Base-by-base conservation (phyloP, 2,888 invertebrate species). In the Macrophya annulata region DNA sequence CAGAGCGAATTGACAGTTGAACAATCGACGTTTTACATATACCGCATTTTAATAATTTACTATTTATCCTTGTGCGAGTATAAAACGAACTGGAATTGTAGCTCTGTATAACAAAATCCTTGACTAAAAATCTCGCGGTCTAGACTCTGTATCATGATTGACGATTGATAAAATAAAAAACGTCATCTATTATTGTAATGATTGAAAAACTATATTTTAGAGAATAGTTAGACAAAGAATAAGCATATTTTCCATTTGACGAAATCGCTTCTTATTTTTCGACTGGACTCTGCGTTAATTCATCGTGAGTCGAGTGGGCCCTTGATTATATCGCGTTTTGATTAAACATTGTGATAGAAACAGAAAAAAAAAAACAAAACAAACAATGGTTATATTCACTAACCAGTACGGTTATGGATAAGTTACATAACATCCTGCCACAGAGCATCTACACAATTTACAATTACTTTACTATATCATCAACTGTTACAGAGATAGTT, bases 391-490 rank as follows among this genome's bases (percentile, higher is more conserved):
- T 81, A 62, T 81, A 62, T 81, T 51, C 81, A 43, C 62, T 21
- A 81, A 81, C 59, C 81, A 81, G 59, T 40, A 81, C 81, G 81
- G 79, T 51, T 79, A 76, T 55, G 37, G n/a, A 37, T 51, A 43
- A 1, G 62, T 91, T 90, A 84, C 89, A 83, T 89, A 88, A 91
- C 85, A 86, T 86, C 86, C 85, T 85, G 85, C 65, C 55, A 31
- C n/a, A n/a, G 25, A 45, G 79, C 51, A 77, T 76, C 77, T 31
- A 83, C 77, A 87, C 87, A 89, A 90, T 91, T 89, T 90, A 87
- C 88, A 89, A 87, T 88, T 87, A 86, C 82, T 87, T 88, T 88
- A 86, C 83, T 65, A 86, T 85, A 85, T 88, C 88, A 88, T 87
- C 88, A 88, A 86, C 79, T 51, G 86, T 87, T 89, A 86, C 86